A percentile compares a stretch with the other conserved stretches of the same genome.
phyloP scores from a whole-genome alignment of 1,140 invertebrate genomes.

The Heterodera carotae region DNA sequence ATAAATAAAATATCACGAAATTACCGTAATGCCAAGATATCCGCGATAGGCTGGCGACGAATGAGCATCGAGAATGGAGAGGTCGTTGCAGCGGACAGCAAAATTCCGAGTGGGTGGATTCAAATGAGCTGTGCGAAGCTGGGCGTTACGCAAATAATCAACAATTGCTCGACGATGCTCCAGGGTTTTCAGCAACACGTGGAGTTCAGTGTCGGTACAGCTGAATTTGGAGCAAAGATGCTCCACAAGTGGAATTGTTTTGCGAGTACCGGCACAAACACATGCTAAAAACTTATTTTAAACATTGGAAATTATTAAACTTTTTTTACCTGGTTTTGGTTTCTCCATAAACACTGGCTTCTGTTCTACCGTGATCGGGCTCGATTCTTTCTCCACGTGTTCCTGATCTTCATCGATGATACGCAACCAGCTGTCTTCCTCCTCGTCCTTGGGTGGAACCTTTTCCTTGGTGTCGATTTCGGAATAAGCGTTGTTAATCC shows the following conservation, averaged over 20 bases:
- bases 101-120: neutral
- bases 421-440: neutral
- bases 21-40: conserved; percentile 10
- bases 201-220: neutral
- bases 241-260: neutral
- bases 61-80: neutral
- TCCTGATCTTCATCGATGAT: neutral
- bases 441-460: neutral
- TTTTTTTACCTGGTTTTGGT: conserved; percentile 1
- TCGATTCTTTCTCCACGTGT: too few relatives aligned
- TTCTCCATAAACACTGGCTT: neutral
- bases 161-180: neutral
- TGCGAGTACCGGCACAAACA: too few relatives aligned
- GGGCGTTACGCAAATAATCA: neutral
- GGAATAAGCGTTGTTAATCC: neutral
- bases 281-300: too few relatives aligned
- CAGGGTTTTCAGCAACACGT: conserved; percentile 1
- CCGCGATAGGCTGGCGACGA: neutral
- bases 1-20: too few relatives aligned
- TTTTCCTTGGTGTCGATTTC: neutral
- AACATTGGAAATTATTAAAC: too few relatives aligned
- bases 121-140: neutral
- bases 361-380: too few relatives aligned
- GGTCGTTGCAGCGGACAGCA: neutral
- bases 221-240: neutral